phyloP scores from a whole-genome alignment of 2,888 invertebrate species.

The Protophormia terraenovae region DNA sequence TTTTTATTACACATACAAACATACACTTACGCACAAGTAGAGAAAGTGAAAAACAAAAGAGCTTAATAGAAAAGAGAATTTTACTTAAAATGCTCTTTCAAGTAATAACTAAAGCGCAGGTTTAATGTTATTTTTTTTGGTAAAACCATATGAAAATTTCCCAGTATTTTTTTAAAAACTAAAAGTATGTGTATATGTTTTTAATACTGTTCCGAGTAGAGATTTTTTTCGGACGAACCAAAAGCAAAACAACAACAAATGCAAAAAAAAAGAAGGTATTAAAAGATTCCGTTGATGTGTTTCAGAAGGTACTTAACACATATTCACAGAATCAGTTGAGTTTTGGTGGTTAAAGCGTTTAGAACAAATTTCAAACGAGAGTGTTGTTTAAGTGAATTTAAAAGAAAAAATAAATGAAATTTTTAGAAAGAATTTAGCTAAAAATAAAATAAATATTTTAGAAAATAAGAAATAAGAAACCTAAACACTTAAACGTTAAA shows the following conservation, averaged over 20 bases:
- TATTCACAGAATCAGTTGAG: constrained; percentile 71
- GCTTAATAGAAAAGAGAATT: not conserved
- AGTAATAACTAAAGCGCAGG: constrained; percentile 51
- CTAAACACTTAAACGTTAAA: not conserved
- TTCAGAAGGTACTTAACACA: constrained; percentile 66
- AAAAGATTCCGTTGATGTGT: constrained; percentile 62
- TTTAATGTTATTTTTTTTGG: not conserved
- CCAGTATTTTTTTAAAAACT: constrained; percentile 47
- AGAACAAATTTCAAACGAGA: constrained; percentile 48
- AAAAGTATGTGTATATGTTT: not conserved
- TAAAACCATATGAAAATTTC: constrained; percentile 44
- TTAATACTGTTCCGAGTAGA: constrained; percentile 10
- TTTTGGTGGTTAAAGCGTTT: constrained; percentile 70
- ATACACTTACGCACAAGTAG: not conserved
- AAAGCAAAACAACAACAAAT: not conserved
- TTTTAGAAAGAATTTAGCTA: not conserved
- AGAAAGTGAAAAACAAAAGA: constrained; percentile 24
- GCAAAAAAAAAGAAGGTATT: constrained; percentile 42
- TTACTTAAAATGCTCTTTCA: not conserved
- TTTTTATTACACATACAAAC: not conserved
- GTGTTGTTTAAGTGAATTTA: constrained; percentile 34
- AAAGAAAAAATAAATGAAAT: not conserved
- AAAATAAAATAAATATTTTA: constrained; percentile 2
- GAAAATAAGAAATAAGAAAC: not conserved
- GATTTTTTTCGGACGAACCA: constrained; percentile 1